Base-by-base conservation (phyloP, 2,797 vertebrate species). In the Sebastes steindachneri region DNA sequence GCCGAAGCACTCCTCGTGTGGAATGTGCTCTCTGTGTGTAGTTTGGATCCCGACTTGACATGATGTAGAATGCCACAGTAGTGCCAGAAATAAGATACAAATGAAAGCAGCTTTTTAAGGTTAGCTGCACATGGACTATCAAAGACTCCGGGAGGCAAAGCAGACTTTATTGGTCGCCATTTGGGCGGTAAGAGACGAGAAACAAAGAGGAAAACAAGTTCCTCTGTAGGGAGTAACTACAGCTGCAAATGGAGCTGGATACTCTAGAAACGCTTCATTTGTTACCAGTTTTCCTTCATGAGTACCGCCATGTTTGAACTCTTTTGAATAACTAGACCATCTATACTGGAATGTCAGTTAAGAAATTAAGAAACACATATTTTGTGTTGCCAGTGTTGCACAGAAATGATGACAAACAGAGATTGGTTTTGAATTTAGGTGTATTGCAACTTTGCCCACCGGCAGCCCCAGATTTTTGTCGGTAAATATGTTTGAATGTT, bases 41-140 rank as follows among this genome's bases (percentile, higher is more conserved):
- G 79, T 84, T 88, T 87, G 81, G 80, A 90, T 55, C 53, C 7
- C 3, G 15, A 64, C 23, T 75, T 83, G 77, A 86, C 76, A 81
- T 75, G 75, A 86, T 84, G 53, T 77, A 83, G 66, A 51, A 68
- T 67, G 51, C 65, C 51, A 41, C 62, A 31, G 45, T 31, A 19
- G 37, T 80, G 85, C 81, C 77, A 87, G 78, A 78, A 83, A 77
- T 21, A 70, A 82, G 41, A 73, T 55, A 11, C 60, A 58, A 59
- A 78, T 68, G 21, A 85, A 73, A 73, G 23, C 14, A 58, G 73
- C 11, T n/a, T 70, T 70, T 79, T 58, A 69, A 67, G 57, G 60
- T 70, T 67, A 48, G 68, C 54, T 58, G 65, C 53, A 70, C 64
- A 41, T 55, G 15, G 17, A 60, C 11, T 72, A 31, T 74, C n/a